These are phyloP conservation scores for Autographa pulchrina DNA, from an alignment of 2,888 invertebrate genomes.

Conservation along the genomic window DNA sequence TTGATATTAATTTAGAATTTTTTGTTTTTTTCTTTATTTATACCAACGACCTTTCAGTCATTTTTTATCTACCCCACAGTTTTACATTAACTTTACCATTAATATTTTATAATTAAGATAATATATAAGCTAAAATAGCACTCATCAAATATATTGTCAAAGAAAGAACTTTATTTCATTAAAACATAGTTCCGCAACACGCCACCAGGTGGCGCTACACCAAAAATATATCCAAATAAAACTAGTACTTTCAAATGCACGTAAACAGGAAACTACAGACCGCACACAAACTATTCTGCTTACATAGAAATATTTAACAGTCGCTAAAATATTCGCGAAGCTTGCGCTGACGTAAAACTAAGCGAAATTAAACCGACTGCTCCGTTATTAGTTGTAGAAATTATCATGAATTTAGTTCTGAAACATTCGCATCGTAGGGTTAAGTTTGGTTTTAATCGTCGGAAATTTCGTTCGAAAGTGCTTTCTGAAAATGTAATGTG, in stretches of 20 bases:
- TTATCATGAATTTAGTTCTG: constrained; percentile 56
- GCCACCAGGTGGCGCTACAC: constrained; percentile 35
- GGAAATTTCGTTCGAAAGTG: constrained; percentile 39
- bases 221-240: constrained; percentile 41
- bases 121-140: no score
- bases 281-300: constrained; percentile 54
- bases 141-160: neutral
- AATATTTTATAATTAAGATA: no score
- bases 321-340: constrained; percentile 59
- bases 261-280: constrained; percentile 47
- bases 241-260: constrained; percentile 48
- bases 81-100: no score
- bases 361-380: constrained; percentile 55
- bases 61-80: neutral
- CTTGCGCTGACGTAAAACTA: constrained; percentile 41
- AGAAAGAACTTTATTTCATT: neutral
- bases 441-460: constrained; percentile 39
- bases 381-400: constrained; percentile 55
- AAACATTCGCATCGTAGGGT: constrained; percentile 23
- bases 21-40: neutral
- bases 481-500: constrained; percentile 31
- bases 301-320: constrained; percentile 64
- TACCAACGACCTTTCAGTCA: no score
- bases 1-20: neutral
- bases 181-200: constrained; percentile 15